phyloP scores from a whole-genome alignment of 2,113 vertebrate species.

The Hippocampus mohnikei region DNA sequence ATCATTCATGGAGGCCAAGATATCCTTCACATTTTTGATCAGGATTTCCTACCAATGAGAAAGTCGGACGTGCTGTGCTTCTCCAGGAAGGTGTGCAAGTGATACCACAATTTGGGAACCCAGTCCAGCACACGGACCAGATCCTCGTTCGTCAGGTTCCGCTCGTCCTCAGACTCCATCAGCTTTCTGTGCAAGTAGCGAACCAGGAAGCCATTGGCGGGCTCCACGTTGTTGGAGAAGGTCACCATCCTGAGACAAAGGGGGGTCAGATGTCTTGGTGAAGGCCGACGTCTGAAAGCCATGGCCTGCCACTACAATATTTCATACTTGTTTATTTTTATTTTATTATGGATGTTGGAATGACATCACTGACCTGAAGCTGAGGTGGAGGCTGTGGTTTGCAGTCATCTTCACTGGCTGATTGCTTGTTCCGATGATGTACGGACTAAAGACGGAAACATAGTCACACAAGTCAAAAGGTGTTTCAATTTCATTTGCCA shows the following conservation, averaged over 20 bases:
- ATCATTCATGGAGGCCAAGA: not conserved
- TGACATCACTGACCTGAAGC: slow-evolving; percentile 83
- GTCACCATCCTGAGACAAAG: slow-evolving; percentile 83
- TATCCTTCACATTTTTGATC: not conserved
- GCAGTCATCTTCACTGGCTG: slow-evolving; percentile 96
- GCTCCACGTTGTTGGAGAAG: slow-evolving; percentile 97
- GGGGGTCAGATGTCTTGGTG: not conserved
- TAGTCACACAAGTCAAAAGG: not conserved
- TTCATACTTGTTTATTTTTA: not conserved
- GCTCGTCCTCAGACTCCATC: slow-evolving; percentile 87
- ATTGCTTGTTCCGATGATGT: slow-evolving; percentile 96
- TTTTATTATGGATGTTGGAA: not conserved
- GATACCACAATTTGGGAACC: slow-evolving; percentile 98
- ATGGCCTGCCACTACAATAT: not conserved
- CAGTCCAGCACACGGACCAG: slow-evolving; percentile 91
- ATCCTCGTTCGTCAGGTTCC: slow-evolving; percentile 84
- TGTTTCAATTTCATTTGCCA: not conserved
- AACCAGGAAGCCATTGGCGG: slow-evolving; percentile 93
- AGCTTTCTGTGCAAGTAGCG: slow-evolving; percentile 94
- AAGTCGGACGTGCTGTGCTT: slow-evolving; percentile 98
- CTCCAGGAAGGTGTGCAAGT: slow-evolving; percentile 95
- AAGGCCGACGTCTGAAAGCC: too few relatives aligned
- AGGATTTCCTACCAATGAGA: slow-evolving; percentile 83
- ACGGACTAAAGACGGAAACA: slow-evolving; percentile 76
- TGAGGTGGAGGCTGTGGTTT: slow-evolving; percentile 93